phyloP scores from a whole-genome alignment of 2,797 vertebrate species.

The Microcaecilia unicolor region DNA sequence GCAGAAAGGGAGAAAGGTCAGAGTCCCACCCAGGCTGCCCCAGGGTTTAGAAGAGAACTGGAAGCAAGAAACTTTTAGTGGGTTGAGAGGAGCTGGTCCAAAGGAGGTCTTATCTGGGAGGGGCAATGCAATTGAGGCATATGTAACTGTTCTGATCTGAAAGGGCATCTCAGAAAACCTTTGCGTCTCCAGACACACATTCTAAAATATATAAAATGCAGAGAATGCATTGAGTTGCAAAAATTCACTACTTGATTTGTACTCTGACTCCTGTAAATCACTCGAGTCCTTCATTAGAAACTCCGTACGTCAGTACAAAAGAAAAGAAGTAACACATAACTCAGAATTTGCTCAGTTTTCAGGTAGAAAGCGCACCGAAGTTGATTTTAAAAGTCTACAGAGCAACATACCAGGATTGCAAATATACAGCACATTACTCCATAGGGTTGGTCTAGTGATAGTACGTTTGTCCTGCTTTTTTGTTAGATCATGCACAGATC shows the following conservation, averaged over 20 bases:
- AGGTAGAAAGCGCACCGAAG: constrained; percentile 33
- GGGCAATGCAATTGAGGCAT: too few species aligned
- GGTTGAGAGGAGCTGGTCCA: too few species aligned
- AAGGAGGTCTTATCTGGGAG: too few species aligned
- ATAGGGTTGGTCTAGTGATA: constrained; percentile 32
- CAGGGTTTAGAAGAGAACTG: too few species aligned
- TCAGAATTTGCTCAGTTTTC: constrained; percentile 43
- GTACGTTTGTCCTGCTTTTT: too few species aligned
- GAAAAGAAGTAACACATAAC: constrained; percentile 29
- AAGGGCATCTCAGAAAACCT: too few species aligned
- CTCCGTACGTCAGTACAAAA: constrained; percentile 21
- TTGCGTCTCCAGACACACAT: background rate
- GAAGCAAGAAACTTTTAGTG: too few species aligned
- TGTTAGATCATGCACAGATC: constrained; percentile 39
- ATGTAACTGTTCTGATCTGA: too few species aligned
- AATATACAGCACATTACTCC: constrained; percentile 23
- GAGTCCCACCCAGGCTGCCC: too few species aligned
- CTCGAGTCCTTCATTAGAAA: constrained; percentile 22
- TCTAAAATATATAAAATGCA: background rate
- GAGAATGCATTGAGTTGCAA: background rate
- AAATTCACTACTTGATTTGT: too few species aligned
- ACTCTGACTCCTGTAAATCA: constrained; percentile 2
- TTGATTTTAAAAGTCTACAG: constrained; percentile 25
- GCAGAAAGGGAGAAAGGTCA: too few species aligned
- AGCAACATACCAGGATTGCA: constrained; percentile 26